Base-by-base conservation (phyloP, 2,797 vertebrate genomes). In the Thripadectes ignobilis region DNA sequence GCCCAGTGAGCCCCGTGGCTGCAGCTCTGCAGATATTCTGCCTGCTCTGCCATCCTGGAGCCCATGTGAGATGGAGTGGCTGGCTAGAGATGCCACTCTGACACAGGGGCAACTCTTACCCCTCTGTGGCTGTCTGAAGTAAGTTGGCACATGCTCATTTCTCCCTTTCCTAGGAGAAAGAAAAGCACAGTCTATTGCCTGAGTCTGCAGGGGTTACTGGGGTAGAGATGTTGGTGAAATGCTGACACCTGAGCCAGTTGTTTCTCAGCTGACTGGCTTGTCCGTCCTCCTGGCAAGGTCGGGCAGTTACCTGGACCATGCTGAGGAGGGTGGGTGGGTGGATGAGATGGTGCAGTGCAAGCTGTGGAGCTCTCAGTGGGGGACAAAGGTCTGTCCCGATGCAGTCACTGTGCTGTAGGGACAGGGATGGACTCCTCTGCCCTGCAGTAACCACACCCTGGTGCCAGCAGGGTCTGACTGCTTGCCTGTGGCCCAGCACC, bases 51-150 rank as follows among this genome's bases (percentile, higher is more conserved):
- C 30, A 30, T 51, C 51, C 55, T 29, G 34, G 30, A 68, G 13
- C n/a, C n/a, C 21, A 22, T 1, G 2, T 0, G 0, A 19, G 29
- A 49, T 65, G 19, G 11, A 51, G 15, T 30, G 16, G 26, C 24
- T 54, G 24, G 21, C 63, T 73, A 63, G n/a, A 58, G 51, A 32
- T 61, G 27, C 23, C 19, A 7, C 17, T 63, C 41, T 34, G 39
- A 46, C 39, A 52, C 24, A 24, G 48, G 32, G 52, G 52, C 24
- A 84, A 18, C 66, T 21, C 32, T 65, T 58, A 77, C 23, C 11
- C 32, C 66, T 74, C 52, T 57, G 2, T 11, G 19, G 22, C 29
- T 2, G 0, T n/a, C 29, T 66, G 52, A 80, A 81, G 63, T 23
- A 54, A 73, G 22, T 4, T 3, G 2, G 32, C 48, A 46, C 8